Evolutionary conservation across 2,888 invertebrate species (phyloP).

Genomic region (Ectemnius lituratus): DNA sequence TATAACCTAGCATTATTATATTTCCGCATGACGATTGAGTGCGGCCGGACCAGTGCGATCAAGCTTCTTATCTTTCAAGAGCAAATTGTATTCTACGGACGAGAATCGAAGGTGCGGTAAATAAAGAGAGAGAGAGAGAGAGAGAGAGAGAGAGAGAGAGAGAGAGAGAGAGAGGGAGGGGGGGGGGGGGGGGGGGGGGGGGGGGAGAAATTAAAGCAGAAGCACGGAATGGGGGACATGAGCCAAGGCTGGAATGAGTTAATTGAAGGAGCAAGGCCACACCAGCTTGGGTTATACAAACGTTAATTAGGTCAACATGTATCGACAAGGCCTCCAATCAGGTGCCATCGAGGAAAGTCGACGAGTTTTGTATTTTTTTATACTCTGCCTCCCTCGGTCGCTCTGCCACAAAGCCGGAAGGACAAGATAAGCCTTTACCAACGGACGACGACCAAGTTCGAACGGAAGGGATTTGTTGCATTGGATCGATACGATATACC

Average conservation of each 20-base stretch:
- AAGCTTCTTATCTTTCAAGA: constrained; percentile 21
- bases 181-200: too few species aligned
- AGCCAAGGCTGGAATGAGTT: constrained; percentile 11
- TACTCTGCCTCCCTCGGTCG: not conserved
- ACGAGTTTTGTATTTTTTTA: constrained; percentile 3
- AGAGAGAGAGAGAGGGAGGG: not conserved
- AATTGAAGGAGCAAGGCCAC: constrained; percentile 26
- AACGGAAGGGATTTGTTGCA: not conserved
- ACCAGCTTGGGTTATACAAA: constrained; percentile 13
- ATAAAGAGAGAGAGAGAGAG: not conserved
- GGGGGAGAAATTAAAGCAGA: not conserved
- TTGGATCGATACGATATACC: not conserved
- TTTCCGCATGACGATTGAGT: too few species aligned
- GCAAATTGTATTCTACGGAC: constrained; percentile 1
- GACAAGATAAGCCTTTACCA: not conserved
- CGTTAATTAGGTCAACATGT: constrained; percentile 43
- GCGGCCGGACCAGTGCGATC: too few species aligned
- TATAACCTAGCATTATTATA: too few species aligned
- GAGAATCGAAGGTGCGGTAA: not conserved
- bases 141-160: not conserved
- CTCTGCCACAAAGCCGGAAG: not conserved
- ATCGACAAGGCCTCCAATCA: constrained; percentile 32
- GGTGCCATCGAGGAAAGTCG: not conserved
- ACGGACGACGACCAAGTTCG: not conserved
- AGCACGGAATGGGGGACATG: constrained; percentile 13